Evolutionary conservation across 2,888 invertebrate genomes (phyloP).

Genomic region (Marronus borbonicus): DNA sequence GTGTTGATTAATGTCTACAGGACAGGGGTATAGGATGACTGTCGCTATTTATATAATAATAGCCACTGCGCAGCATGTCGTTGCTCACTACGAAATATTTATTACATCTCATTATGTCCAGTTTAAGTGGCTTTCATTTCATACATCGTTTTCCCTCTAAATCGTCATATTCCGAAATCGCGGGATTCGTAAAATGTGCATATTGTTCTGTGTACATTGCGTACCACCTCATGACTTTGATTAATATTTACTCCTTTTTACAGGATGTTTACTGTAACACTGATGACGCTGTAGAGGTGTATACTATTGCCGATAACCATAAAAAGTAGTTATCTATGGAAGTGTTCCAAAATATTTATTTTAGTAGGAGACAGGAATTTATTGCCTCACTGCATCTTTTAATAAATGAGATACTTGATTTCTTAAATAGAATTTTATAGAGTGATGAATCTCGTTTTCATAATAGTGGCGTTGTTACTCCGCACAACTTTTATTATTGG

Average conservation of each 20-base stretch:
- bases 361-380: no score
- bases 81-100: constrained; percentile 36
- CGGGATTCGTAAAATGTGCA: constrained; percentile 25
- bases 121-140: constrained; percentile 35
- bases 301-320: no score
- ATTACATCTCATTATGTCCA: constrained; percentile 42
- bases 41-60: constrained; percentile 44
- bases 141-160: constrained; percentile 22
- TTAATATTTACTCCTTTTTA: not conserved
- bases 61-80: constrained; percentile 6
- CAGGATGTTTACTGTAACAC: no score
- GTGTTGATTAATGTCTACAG: constrained; percentile 59
- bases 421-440: no score
- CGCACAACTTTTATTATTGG: no score
- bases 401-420: no score
- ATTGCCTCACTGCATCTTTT: no score
- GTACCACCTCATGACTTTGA: not conserved
- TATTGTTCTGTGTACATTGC: not conserved
- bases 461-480: no score
- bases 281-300: no score
- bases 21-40: constrained; percentile 14
- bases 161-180: constrained; percentile 5
- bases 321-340: no score
- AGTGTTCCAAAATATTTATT: no score
- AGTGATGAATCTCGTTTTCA: no score